phyloP scores from a whole-genome alignment of 23 tunicate species.

The Styela plicata region DNA sequence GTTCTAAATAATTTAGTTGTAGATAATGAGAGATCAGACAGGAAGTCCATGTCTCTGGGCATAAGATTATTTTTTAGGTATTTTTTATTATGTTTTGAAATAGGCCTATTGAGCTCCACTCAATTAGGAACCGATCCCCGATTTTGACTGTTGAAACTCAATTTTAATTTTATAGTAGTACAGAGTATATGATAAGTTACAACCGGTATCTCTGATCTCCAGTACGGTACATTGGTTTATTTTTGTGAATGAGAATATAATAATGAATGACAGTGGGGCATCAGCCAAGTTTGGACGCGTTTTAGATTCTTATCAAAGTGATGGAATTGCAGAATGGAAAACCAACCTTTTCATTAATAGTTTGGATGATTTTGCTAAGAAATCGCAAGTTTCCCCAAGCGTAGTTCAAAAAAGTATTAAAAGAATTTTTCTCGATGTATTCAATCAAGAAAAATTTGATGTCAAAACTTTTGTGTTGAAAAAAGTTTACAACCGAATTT shows the following conservation, averaged over 20 bases:
- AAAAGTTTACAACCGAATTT: background rate
- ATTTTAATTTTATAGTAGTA: no score
- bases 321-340: slow-evolving; percentile 5
- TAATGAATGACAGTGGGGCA: background rate
- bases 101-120: no score
- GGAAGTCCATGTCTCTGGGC: no score
- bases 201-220: no score
- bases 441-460: background rate
- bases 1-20: no score
- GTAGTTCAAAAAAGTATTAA: background rate
- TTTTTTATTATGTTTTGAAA: no score
- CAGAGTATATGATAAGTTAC: no score
- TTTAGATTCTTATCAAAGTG: background rate
- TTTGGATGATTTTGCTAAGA: background rate
- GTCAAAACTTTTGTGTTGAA: background rate
- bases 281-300: background rate
- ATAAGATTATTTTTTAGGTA: no score
- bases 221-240: no score
- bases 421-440: background rate
- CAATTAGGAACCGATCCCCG: no score
- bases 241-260: background rate
- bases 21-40: no score
- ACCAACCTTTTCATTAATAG: background rate
- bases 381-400: background rate
- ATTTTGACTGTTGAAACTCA: no score